Conservation (phyloP, 2,888 invertebrate species). For the Orthosia incerta region DNA sequence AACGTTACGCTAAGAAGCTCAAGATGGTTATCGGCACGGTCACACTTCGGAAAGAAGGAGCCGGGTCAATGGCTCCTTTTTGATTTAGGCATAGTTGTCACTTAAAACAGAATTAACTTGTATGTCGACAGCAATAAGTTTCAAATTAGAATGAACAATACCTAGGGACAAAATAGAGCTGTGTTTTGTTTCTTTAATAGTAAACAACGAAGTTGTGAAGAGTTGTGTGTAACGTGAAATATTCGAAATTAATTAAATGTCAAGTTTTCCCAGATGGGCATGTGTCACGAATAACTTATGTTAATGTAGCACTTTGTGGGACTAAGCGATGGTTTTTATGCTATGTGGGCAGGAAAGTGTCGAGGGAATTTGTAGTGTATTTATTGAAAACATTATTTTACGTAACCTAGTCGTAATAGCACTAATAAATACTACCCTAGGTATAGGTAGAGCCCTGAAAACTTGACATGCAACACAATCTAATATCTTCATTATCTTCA, state of each 20-base stretch:
- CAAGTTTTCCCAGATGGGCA: conserved; percentile 25
- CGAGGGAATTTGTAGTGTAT: conserved; percentile 21
- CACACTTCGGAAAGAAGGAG: too few species aligned
- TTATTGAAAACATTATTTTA: too few species aligned
- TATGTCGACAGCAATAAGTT: background rate
- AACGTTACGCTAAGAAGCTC: too few species aligned
- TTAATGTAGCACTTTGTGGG: conserved; percentile 24
- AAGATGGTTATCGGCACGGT: too few species aligned
- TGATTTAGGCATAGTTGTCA: conserved; percentile 7
- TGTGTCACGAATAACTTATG: conserved; percentile 32
- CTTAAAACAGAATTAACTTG: too few species aligned
- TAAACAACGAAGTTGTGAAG: conserved; percentile 36
- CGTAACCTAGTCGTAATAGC: too few species aligned
- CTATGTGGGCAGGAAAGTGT: conserved; percentile 35
- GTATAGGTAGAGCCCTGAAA: too few species aligned
- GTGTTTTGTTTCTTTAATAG: too few species aligned
- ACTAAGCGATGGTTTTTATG: conserved; percentile 32
- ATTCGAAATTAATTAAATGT: conserved; percentile 53
- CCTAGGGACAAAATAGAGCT: background rate
- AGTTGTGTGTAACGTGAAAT: conserved; percentile 34
- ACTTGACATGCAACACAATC: too few species aligned
- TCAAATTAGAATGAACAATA: conserved; percentile 16
- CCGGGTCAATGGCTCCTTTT: too few species aligned
- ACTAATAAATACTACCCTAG: too few species aligned
- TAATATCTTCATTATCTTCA: too few species aligned